phyloP scores from a whole-genome alignment of 2,113 vertebrate species.

The Pseudopodoces humilis region DNA sequence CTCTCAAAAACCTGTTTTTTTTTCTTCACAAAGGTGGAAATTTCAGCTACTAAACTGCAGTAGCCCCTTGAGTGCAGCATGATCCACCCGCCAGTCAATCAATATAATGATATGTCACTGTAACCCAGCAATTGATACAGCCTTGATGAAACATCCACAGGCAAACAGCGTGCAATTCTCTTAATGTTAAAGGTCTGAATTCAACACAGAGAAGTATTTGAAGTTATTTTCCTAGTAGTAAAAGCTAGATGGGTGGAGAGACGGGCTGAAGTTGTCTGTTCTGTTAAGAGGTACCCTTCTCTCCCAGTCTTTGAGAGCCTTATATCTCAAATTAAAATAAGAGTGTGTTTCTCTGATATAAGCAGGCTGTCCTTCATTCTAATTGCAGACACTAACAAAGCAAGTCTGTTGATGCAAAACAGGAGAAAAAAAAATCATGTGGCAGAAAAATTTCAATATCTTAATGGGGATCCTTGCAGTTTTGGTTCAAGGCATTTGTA shows the following conservation, averaged over 20 bases:
- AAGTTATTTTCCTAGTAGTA: background rate
- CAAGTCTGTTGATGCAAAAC: background rate
- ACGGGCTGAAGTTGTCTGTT: background rate
- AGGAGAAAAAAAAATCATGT: background rate
- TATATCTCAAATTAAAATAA: background rate
- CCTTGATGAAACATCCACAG: background rate
- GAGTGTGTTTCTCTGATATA: background rate
- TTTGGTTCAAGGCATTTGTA: background rate
- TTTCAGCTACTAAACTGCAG: background rate
- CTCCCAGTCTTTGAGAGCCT: background rate
- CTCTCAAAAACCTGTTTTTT: background rate
- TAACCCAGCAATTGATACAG: background rate
- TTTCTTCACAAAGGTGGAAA: background rate
- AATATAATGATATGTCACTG: background rate
- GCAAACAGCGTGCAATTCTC: background rate
- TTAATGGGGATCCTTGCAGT: background rate
- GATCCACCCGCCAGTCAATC: background rate
- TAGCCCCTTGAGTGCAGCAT: background rate
- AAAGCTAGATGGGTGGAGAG: background rate
- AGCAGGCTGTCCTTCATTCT: background rate
- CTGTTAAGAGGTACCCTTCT: background rate
- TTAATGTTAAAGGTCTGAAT: background rate
- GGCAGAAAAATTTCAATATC: background rate
- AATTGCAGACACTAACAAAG: background rate
- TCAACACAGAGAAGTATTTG: background rate